Conservation (phyloP, 1,140 invertebrate genomes). For the Danaus melanippus region DNA sequence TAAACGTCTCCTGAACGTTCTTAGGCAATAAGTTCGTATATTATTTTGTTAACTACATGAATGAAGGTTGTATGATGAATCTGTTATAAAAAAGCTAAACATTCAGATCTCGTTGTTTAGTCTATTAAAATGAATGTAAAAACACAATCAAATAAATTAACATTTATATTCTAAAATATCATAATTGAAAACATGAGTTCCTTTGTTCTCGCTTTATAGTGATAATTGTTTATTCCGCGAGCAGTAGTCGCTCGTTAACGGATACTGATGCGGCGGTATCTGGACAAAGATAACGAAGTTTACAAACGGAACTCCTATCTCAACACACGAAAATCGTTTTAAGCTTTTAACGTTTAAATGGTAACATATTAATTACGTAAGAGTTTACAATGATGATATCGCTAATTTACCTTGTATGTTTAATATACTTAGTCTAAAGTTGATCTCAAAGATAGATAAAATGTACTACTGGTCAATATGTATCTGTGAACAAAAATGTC, state of each 20-base stretch:
- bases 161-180: conserved; percentile 14
- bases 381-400: too few relatives aligned
- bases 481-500: too few relatives aligned
- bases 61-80: neutral
- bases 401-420: too few relatives aligned
- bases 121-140: neutral
- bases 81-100: conserved; percentile 1
- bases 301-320: conserved; percentile 11
- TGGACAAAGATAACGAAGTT: conserved; percentile 12
- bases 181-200: conserved; percentile 12
- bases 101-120: neutral
- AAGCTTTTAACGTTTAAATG: conserved; percentile 3
- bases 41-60: neutral
- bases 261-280: conserved; percentile 25
- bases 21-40: neutral
- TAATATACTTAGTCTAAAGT: too few relatives aligned
- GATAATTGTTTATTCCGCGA: conserved; percentile 36
- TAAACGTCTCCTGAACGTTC: neutral
- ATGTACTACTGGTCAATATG: too few relatives aligned
- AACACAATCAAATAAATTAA: neutral
- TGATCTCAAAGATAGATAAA: too few relatives aligned
- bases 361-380: too few relatives aligned
- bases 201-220: conserved; percentile 43
- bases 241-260: conserved; percentile 37
- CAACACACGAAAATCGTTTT: conserved; percentile 9